These are phyloP conservation scores for Camarhynchus parvulus DNA, from an alignment of 2,113 vertebrate species.

Conservation along the genomic window DNA sequence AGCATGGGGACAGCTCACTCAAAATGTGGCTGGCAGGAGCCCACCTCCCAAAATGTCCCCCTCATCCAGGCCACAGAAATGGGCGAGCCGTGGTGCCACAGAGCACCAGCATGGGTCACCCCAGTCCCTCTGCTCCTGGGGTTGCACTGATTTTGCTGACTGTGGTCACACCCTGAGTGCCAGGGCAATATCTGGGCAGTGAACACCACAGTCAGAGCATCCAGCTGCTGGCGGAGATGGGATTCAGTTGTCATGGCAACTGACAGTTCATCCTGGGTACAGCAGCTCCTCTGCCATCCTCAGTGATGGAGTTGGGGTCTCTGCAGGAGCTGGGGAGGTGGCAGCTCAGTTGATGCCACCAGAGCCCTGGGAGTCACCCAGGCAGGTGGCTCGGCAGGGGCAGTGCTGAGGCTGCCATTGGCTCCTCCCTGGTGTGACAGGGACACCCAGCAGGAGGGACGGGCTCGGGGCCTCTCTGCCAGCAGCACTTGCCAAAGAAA, in stretches of 20 bases:
- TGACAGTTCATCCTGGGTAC: slow-evolving; percentile 33
- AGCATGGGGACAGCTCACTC: not conserved
- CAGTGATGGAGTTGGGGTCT: not conserved
- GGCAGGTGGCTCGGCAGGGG: not conserved
- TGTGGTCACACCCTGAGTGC: not conserved
- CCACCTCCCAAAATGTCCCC: accelerated
- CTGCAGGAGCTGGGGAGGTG: not conserved
- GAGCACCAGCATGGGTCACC: not conserved
- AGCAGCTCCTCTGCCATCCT: not conserved
- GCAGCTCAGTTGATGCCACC: not conserved
- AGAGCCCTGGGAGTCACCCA: not conserved
- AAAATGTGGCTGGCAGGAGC: not conserved
- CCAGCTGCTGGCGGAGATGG: not conserved
- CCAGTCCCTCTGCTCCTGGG: not conserved
- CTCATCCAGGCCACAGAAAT: not conserved
- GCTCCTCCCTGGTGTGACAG: not conserved
- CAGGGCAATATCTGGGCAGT: not conserved
- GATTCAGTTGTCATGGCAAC: slow-evolving; percentile 65
- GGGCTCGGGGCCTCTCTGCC: not conserved
- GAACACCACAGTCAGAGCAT: not conserved
- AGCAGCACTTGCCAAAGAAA: not conserved
- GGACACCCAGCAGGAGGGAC: not conserved
- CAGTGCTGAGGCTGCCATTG: not conserved
- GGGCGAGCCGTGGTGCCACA: accelerated
- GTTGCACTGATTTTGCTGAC: not conserved